Conservation (phyloP, 2,797 vertebrate species). For the Tadarida brasiliensis region DNA sequence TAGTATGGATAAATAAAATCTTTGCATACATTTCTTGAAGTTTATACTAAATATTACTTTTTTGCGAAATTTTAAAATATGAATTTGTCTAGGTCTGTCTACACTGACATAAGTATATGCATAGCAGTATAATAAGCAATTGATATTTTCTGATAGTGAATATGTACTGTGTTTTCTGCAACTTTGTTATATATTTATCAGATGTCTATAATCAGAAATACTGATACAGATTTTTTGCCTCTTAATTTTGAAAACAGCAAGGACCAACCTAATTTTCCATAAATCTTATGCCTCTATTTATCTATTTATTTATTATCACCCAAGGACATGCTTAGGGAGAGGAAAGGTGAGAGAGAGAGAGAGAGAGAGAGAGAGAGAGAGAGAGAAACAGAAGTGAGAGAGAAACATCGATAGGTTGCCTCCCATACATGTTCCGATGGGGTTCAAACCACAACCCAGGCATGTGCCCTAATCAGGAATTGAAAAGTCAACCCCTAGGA, state of each 20-base stretch:
- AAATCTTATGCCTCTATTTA: neutral
- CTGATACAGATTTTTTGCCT: neutral
- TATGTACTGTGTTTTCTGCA: neutral
- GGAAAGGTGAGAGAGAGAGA: too few species aligned
- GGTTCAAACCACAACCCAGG: too few species aligned
- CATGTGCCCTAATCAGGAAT: too few species aligned
- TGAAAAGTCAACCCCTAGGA: too few species aligned
- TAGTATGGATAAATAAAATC: neutral
- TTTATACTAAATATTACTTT: neutral
- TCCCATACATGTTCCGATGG: too few species aligned
- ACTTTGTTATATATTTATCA: neutral
- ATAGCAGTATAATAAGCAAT: neutral
- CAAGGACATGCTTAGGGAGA: too few species aligned
- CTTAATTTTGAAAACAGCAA: neutral
- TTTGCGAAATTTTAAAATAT: neutral
- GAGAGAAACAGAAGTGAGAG: too few species aligned
- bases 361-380: too few species aligned
- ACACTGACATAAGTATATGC: neutral
- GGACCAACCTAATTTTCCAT: neutral
- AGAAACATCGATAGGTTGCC: too few species aligned
- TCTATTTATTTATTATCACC: too few species aligned
- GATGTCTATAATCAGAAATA: neutral
- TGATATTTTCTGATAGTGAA: neutral
- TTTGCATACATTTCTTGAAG: conserved; percentile 19
- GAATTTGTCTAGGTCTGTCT: neutral